Evolutionary conservation across 2,888 invertebrate genomes (phyloP).

Genomic region (Dasysyrphus albostriatus): DNA sequence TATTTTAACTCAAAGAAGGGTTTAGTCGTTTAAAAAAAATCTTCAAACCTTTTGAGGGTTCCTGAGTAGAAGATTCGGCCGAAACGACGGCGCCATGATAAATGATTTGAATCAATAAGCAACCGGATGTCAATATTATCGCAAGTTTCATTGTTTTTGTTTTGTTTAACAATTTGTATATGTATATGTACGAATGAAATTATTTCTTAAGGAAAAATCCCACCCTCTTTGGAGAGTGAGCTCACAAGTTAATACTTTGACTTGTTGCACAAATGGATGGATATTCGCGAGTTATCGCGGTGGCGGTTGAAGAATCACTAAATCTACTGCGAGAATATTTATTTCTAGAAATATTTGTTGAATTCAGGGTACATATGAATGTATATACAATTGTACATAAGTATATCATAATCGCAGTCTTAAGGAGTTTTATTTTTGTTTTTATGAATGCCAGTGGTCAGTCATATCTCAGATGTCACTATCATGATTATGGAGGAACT

Average conservation of each 20-base stretch:
- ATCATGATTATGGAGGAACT: slow-evolving; percentile 11
- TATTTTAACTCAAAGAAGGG: neutral
- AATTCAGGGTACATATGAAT: slow-evolving; percentile 26
- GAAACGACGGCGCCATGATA: slow-evolving; percentile 56
- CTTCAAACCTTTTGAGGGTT: slow-evolving; percentile 48
- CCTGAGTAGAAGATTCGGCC: slow-evolving; percentile 42
- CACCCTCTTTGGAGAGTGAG: slow-evolving; percentile 27
- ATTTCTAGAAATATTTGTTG: slow-evolving; percentile 59
- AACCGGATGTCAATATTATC: slow-evolving; percentile 71
- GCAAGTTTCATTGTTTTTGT: slow-evolving; percentile 54
- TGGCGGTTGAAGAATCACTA: slow-evolving; percentile 64
- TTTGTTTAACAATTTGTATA: neutral
- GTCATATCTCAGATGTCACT: slow-evolving; percentile 26
- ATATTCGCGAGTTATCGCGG: slow-evolving; percentile 61
- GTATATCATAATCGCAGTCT: slow-evolving; percentile 27
- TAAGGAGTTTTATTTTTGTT: slow-evolving; percentile 38
- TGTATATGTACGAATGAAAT: slow-evolving; percentile 19
- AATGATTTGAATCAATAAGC: slow-evolving; percentile 49
- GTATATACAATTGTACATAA: neutral
- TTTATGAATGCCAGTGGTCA: slow-evolving; percentile 11
- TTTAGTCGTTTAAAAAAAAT: neutral
- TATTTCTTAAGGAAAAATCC: slow-evolving; percentile 21
- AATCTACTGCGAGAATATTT: slow-evolving; percentile 52
- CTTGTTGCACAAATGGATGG: slow-evolving; percentile 5
- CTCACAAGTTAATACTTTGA: slow-evolving; percentile 30